Evolutionary conservation across 2,888 invertebrate genomes (phyloP), one percentile per base, ranked within the genome.

Genomic region (Orchesella flavescens): DNA sequence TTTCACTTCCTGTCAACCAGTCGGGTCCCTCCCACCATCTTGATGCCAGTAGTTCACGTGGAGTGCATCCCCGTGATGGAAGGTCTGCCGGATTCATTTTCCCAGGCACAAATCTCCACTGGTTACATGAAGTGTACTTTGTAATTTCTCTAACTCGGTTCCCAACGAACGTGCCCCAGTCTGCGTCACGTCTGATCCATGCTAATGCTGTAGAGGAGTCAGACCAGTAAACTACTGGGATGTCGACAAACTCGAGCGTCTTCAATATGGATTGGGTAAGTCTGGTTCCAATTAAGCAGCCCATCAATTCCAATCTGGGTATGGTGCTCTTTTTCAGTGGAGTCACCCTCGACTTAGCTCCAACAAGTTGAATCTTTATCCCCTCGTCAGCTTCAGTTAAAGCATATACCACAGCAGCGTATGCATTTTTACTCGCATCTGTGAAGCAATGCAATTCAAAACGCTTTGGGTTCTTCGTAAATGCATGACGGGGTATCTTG

Each of bases 401-500:
- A 17, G 23, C 5, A 1, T 24, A 34, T 0, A 53, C 55, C 4
- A 71, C 57, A 5, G 34, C 17, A 10, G 55, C 71, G 10, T 23
- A 23, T 0, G 23, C 71, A 24, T 55, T 15, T 3, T 7, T 34
- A 34, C 49, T 49, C 1, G 21, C 53, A 15, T 71, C 71, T 1
- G 15, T 12, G 24, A 71, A 71, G 9, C 15, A 19, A 17, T 71
- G 71, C 1, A 71, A 0, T 10, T 12, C 12, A 3, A 12, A 7
- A 12, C n/a, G 12, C 1, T 49, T n/a, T 49, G 15, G 12, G 3
- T 10, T n/a, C 49, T n/a, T n/a, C 10, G 15, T 2, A n/a, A 12
- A 49, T 15, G n/a, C 49, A 12, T n/a, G 84, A 75, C 89, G 77
- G 5, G 88, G 85, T n/a, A 89, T 85, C 65, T 86, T 73, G 7